phyloP scores from a whole-genome alignment of 2,797 vertebrate species.

The Lepidocolaptes lacrymiger region DNA sequence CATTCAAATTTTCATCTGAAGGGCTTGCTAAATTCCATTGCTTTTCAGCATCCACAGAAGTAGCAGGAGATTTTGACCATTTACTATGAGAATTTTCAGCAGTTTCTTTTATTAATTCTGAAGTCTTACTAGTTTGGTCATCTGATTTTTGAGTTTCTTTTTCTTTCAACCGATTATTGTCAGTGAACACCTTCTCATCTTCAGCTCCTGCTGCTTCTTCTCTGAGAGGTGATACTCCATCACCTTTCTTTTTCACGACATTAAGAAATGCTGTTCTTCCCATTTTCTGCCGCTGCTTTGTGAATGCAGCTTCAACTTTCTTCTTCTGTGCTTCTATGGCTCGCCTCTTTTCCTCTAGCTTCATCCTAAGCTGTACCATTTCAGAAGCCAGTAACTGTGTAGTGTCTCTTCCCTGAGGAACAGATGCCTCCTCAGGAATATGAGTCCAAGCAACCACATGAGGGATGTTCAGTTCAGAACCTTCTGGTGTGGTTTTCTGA shows the following conservation, averaged over 20 bases:
- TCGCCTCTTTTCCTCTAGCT: constrained; percentile 94
- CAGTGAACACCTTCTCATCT: constrained; percentile 78
- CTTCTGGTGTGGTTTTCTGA: constrained; percentile 93
- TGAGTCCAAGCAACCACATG: constrained; percentile 92
- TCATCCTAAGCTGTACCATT: constrained; percentile 95
- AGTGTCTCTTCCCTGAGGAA: constrained; percentile 85
- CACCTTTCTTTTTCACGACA: constrained; percentile 93
- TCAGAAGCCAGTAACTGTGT: constrained; percentile 95
- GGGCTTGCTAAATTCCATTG: constrained; percentile 77
- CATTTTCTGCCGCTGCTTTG: constrained; percentile 93
- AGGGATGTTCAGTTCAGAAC: constrained; percentile 90
- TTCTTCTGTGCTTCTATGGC: constrained; percentile 99
- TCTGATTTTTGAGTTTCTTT: constrained; percentile 62
- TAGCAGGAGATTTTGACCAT: constrained; percentile 83
- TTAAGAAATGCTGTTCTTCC: constrained; percentile 94
- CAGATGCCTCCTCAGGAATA: constrained; percentile 86
- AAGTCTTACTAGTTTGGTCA: constrained; percentile 57
- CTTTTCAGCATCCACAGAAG: constrained; percentile 74
- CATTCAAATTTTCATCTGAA: constrained; percentile 81
- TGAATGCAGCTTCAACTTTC: constrained; percentile 96
- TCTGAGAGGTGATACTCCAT: constrained; percentile 83
- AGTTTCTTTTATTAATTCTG: constrained; percentile 68
- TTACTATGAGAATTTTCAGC: constrained; percentile 72
- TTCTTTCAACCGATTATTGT: constrained; percentile 67
- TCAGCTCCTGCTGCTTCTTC: constrained; percentile 82